These are phyloP conservation scores for Ambastaia sidthimunki DNA, from an alignment of 2,797 vertebrate genomes.

Conservation along the genomic window DNA sequence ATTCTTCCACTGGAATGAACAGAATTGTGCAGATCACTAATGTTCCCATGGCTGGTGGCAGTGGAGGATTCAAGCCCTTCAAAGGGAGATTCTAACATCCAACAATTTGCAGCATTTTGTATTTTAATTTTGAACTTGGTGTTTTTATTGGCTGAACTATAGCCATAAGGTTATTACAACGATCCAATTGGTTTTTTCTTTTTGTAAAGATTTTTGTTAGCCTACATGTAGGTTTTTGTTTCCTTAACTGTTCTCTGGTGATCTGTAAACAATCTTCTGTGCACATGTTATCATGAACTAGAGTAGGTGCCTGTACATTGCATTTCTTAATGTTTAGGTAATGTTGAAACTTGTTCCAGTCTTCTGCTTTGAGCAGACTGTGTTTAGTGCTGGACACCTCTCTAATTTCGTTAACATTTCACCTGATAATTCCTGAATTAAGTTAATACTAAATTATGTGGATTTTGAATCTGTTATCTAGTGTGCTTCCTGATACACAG, in stretches of 20 bases:
- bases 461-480: constrained; percentile 4
- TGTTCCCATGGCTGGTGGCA: constrained; percentile 88
- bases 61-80: constrained; percentile 93
- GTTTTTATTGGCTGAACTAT: constrained; percentile 69
- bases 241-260: constrained; percentile 68
- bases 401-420: constrained; percentile 65
- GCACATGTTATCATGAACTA: constrained; percentile 69
- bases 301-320: constrained; percentile 68
- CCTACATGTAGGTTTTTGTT: constrained; percentile 63
- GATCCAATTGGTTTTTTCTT: neutral
- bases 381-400: constrained; percentile 45
- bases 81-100: constrained; percentile 89
- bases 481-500: neutral
- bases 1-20: constrained; percentile 90
- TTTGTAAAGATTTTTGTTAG: constrained; percentile 66
- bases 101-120: constrained; percentile 66
- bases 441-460: constrained; percentile 62
- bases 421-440: constrained; percentile 55
- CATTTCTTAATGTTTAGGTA: constrained; percentile 29
- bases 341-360: constrained; percentile 61
- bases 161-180: constrained; percentile 60
- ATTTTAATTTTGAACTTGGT: constrained; percentile 71
- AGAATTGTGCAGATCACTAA: constrained; percentile 96
- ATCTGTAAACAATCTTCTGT: constrained; percentile 61
- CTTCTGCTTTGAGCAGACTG: constrained; percentile 20